A percentile compares a stretch with the other conserved stretches of the same genome.
Evolutionary conservation across 53 echinoderm and acorn worm species (phyloP).

Genomic region (Mesocentrotus franciscanus): DNA sequence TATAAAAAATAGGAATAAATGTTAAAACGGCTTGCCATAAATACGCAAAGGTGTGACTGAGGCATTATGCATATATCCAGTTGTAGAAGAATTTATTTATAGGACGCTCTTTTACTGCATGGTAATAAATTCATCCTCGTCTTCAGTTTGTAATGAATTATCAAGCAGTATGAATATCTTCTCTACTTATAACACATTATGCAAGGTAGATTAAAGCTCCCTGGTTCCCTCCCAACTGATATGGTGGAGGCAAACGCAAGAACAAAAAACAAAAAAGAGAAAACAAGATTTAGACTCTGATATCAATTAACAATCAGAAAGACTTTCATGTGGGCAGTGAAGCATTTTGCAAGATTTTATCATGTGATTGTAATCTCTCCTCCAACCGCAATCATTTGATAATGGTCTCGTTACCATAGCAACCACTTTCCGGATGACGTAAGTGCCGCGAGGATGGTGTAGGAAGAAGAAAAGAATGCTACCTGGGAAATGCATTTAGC

Average conservation of each 20-base stretch:
- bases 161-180: not conserved
- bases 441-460: not conserved
- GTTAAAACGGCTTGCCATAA: no score
- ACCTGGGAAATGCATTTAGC: conserved; percentile 1
- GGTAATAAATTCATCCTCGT: not conserved
- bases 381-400: conserved; percentile 11
- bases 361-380: conserved; percentile 20
- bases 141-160: not conserved
- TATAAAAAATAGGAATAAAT: no score
- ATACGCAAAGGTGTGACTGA: no score
- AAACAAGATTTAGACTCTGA: not conserved
- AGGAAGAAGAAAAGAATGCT: not conserved
- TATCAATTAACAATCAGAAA: conserved; percentile 26
- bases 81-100: not conserved
- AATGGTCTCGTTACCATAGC: conserved; percentile 10
- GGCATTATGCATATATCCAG: not conserved
- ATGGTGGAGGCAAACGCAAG: not conserved
- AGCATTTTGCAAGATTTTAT: conserved; percentile 8
- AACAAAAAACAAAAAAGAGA: not conserved
- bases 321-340: not conserved
- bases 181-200: not conserved
- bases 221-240: not conserved
- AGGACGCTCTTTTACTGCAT: not conserved
- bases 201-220: not conserved
- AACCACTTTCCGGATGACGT: conserved; percentile 36